These are phyloP conservation scores for Polietes domitor DNA, from an alignment of 2,888 invertebrate genomes.

Conservation along the genomic window DNA sequence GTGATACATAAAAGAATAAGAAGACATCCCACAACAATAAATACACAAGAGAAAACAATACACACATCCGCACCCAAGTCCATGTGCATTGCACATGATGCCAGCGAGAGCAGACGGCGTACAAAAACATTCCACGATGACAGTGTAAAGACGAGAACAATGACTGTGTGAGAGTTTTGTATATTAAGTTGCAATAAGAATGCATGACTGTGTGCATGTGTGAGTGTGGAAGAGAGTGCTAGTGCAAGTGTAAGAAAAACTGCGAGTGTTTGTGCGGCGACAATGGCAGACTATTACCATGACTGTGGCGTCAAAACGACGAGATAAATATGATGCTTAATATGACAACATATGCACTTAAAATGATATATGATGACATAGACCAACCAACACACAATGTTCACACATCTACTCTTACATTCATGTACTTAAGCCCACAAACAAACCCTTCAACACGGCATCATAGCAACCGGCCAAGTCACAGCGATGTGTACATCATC, in stretches of 20 bases:
- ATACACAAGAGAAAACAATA: slow-evolving; percentile 12
- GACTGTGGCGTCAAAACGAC: slow-evolving; percentile 64
- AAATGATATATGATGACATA: slow-evolving; percentile 64
- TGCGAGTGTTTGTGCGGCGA: slow-evolving; percentile 26
- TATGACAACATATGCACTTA: slow-evolving; percentile 67
- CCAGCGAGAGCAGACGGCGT: slow-evolving; percentile 43
- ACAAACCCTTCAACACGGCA: slow-evolving; percentile 47
- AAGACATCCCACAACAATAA: slow-evolving; percentile 18
- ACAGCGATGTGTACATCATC: neutral
- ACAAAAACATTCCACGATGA: slow-evolving; percentile 45
- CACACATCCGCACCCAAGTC: neutral
- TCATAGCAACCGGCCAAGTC: slow-evolving; percentile 35
- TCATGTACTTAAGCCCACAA: slow-evolving; percentile 18
- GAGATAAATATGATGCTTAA: slow-evolving; percentile 67
- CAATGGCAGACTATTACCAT: slow-evolving; percentile 59
- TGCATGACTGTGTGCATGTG: neutral
- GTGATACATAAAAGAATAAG: slow-evolving; percentile 32
- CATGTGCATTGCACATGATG: neutral
- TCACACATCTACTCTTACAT: slow-evolving; percentile 11
- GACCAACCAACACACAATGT: slow-evolving; percentile 44
- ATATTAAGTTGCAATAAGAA: slow-evolving; percentile 24
- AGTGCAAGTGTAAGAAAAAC: neutral
- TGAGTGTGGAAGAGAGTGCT: neutral
- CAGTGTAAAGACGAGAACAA: slow-evolving; percentile 53
- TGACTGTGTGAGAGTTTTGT: slow-evolving; percentile 35